Percentiles rank a stretch among this genome's conserved stretches.
Evolutionary conservation across 1,140 invertebrate species (phyloP).

Genomic region (Sitophilus oryzae): DNA sequence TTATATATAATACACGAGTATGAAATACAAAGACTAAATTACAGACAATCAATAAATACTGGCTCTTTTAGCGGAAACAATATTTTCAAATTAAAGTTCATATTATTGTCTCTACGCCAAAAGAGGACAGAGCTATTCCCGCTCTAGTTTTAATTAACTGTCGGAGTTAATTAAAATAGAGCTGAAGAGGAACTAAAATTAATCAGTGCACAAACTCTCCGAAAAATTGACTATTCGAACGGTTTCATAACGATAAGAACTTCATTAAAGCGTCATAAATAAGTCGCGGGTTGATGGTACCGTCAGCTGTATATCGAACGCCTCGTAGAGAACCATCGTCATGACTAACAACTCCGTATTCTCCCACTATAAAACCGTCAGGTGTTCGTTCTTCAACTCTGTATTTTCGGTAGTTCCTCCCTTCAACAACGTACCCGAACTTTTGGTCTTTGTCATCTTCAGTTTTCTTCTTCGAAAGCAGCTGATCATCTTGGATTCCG

Average conservation of each 20-base stretch:
- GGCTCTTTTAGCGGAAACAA: constrained; percentile 21
- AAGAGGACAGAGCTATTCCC: constrained; percentile 1
- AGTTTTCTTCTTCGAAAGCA: constrained; percentile 27
- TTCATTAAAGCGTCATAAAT: constrained; percentile 85
- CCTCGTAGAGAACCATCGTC: constrained; percentile 77
- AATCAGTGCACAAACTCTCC: constrained; percentile 29
- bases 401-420: constrained; percentile 75
- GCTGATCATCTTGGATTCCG: constrained; percentile 51
- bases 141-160: background rate
- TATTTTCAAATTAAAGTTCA: background rate
- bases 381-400: constrained; percentile 79
- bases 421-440: constrained; percentile 77
- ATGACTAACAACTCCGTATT: constrained; percentile 80
- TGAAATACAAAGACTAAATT: background rate
- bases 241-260: constrained; percentile 76
- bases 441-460: constrained; percentile 55
- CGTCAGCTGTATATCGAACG: constrained; percentile 80
- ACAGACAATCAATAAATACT: background rate
- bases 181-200: constrained; percentile 28
- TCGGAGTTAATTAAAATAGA: background rate
- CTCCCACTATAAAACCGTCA: constrained; percentile 83
- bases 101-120: constrained; percentile 20
- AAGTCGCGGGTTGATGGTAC: constrained; percentile 75
- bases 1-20: background rate
- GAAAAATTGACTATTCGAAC: constrained; percentile 19